Base-by-base conservation (phyloP, 2,797 vertebrate species). In the Huso huso region DNA sequence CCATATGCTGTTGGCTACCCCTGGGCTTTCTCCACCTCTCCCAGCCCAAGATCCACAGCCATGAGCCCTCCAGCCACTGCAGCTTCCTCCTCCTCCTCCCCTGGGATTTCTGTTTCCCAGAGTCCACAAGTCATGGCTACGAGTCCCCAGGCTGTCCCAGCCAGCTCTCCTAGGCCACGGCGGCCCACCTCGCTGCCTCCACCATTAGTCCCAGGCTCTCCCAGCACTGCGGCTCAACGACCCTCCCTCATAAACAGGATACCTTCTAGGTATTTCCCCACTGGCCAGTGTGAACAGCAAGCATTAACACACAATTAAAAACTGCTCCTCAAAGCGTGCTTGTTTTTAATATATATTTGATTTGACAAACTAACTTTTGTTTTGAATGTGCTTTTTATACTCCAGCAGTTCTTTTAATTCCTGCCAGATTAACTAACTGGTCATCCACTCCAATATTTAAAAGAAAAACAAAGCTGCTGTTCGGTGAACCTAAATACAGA, bases 261-360 rank as follows among this genome's bases (percentile, higher is more conserved):
- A 72, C 88, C 94, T 1, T 83, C 90, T 95, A 99, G 97, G 97
- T 99, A 99, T 81, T 86, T 81, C 68, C 66, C 75, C 67, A 72
- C 70, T 66, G 55, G 65, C 71, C 67, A 80, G 76, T 78, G 77
- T 86, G 80, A 76, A 67, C 18, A 71, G 71, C 70, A 77, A 80
- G 64, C 18, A 52, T 48, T 74, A 74, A 77, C 68, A 13, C 69
- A 11, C 63, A 37, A 65, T 58, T 58, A 11, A 58, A 58, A 58
- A n/a, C 7, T 4, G 60, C 8, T 15, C 60, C 50, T 6, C 51
- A 49, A 59, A 12, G 55, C 7, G 51, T 50, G 58, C 51, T 61
- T 12, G 52, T 57, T 12, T 52, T 49, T 48, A 64, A 51, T 51
- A 49, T 59, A 60, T 15, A 6, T 13, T 59, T 70, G 59, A 13